Base-by-base conservation (phyloP, 2,888 invertebrate genomes). In the Cantharis lateralis region DNA sequence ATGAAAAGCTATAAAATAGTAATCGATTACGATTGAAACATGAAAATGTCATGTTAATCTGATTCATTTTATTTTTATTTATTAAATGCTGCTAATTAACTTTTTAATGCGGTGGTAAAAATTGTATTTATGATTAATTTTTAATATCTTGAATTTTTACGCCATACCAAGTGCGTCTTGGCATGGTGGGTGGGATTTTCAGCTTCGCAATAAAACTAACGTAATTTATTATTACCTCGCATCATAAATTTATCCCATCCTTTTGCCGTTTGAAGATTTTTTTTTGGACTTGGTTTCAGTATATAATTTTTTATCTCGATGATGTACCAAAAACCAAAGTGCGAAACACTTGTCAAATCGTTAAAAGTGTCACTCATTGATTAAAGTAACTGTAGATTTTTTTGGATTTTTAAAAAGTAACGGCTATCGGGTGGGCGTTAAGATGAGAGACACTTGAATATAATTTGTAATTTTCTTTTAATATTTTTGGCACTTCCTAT, bases 101-200 rank as follows among this genome's bases (percentile, higher is more conserved):
- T 20, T 18, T 64, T 18, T 64, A 64, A 20, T 64, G 10, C 18
- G 16, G 20, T 16, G 64, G 20, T 64, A 64, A 18, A 18, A 64
- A 48, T 48, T 48, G 7, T 48, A n/a, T 48, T 48, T 48, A 48
- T 48, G n/a, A 48, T 48, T 48, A 48, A 48, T 48, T 48, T 48
- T 48, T 48, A 48, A 48, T 48, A 48, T 48, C 48, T 48, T n/a
- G n/a, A n/a, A n/a, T 48, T 48, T 48, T 48, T 48, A 48, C 13
- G 48, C 48, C 48, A 48, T n/a, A 48, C 48, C 48, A 64, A 48
- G 48, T 15, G 64, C 61, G 26, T 70, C 70, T 28, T 70, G 20
- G 72, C 74, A 18, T 16, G 75, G 72, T 78, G 78, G 75, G 78
- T 75, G 78, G 78, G 78, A 78, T 78, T 72, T 62, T 66, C 72